Evolutionary conservation across 92 coral and sea anemone genomes (phyloP).

Genomic region (Desmophyllum pertusum): DNA sequence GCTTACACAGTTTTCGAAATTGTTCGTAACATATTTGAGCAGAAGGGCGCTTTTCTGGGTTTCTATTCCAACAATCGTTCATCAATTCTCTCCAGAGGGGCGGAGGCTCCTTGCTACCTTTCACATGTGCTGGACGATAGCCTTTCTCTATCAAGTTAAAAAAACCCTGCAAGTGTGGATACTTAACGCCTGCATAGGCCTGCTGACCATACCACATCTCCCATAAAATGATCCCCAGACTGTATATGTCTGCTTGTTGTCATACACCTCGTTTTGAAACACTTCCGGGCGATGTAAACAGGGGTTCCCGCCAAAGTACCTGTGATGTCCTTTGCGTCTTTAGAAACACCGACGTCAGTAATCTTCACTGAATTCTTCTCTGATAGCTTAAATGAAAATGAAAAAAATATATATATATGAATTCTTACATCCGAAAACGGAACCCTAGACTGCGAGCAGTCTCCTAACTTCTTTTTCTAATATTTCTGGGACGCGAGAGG

Average conservation of each 20-base stretch:
- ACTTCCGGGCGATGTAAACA: constrained; percentile 55
- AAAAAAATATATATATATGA: too few relatives aligned
- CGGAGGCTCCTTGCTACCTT: neutral
- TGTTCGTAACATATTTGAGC: constrained; percentile 23
- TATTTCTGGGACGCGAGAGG: too few relatives aligned
- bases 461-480: too few relatives aligned
- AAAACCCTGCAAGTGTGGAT: neutral
- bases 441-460: too few relatives aligned
- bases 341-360: constrained; percentile 38
- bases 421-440: too few relatives aligned
- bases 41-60: constrained; percentile 21
- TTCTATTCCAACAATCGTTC: constrained; percentile 17
- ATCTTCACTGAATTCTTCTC: constrained; percentile 17
- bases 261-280: neutral
- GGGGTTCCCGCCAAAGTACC: constrained; percentile 3
- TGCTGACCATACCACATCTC: constrained; percentile 49
- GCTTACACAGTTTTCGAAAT: too few relatives aligned
- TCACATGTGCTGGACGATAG: constrained; percentile 17
- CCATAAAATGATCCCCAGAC: constrained; percentile 41
- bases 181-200: neutral
- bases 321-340: neutral
- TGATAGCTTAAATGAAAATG: neutral
- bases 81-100: constrained; percentile 16
- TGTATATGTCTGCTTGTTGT: constrained; percentile 43
- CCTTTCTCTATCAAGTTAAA: neutral